Evolutionary conservation across 1,140 invertebrate species (phyloP).

Genomic region (Drosophila ohnishii): DNA sequence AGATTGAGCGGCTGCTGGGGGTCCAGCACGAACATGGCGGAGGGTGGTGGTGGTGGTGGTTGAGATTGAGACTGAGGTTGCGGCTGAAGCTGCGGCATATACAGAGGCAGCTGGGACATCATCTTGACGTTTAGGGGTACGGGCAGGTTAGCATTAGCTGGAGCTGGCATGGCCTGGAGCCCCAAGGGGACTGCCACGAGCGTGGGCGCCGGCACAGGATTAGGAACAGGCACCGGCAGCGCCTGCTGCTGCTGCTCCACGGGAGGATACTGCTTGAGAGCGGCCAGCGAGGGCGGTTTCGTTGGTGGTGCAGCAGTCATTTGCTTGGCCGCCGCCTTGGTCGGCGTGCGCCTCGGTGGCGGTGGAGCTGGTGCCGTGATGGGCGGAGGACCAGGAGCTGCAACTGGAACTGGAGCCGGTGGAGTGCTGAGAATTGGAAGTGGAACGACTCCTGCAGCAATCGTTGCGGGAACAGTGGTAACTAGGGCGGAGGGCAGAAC

Average conservation of each 20-base stretch:
- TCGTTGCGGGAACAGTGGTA: background rate
- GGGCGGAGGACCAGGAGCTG: background rate
- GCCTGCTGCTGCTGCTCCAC: constrained; percentile 8
- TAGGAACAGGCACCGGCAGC: background rate
- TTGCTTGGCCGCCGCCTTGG: constrained; percentile 66
- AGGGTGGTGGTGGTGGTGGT: background rate
- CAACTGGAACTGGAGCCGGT: background rate
- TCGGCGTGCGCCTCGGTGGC: constrained; percentile 48
- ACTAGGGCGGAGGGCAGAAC: background rate
- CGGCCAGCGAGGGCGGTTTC: constrained; percentile 21
- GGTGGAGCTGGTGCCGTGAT: constrained; percentile 5
- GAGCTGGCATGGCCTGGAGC: constrained; percentile 12
- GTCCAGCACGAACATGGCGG: constrained; percentile 48
- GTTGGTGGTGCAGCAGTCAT: constrained; percentile 33
- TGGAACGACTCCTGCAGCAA: constrained; percentile 1
- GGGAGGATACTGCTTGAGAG: constrained; percentile 42
- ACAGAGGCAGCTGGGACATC: constrained; percentile 62
- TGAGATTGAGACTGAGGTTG: background rate
- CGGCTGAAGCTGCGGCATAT: constrained; percentile 36
- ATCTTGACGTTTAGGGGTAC: constrained; percentile 38
- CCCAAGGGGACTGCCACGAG: constrained; percentile 14
- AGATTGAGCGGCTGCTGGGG: constrained; percentile 61
- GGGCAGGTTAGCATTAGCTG: constrained; percentile 8
- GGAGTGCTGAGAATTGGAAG: background rate
- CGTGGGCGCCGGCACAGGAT: background rate